These are phyloP conservation scores for Ylistrum balloti DNA, from an alignment of 1,140 invertebrate genomes.

Conservation along the genomic window DNA sequence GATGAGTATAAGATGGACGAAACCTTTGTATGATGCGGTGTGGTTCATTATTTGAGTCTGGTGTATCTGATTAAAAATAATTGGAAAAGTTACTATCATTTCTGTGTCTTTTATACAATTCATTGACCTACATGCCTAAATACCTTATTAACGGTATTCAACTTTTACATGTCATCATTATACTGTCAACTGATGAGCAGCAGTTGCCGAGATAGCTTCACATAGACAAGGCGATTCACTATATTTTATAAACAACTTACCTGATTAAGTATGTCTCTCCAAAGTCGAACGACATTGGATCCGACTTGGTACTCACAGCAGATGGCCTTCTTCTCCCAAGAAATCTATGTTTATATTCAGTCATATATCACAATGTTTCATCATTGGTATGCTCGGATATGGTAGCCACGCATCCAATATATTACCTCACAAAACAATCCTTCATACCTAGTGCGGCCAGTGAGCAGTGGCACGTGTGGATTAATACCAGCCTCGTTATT, in stretches of 20 bases:
- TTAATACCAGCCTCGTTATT: neutral
- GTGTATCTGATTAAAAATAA: too few relatives aligned
- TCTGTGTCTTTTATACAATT: too few relatives aligned
- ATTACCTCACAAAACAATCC: conserved; percentile 18
- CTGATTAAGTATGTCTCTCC: neutral
- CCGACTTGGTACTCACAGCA: neutral
- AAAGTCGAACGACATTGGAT: neutral
- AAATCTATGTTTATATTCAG: neutral
- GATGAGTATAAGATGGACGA: too few relatives aligned
- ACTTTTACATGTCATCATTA: neutral
- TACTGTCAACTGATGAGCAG: neutral
- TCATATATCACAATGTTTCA: neutral
- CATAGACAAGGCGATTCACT: too few relatives aligned
- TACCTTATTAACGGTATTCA: neutral
- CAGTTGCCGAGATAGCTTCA: too few relatives aligned
- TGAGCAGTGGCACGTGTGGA: neutral
- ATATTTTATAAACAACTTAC: neutral
- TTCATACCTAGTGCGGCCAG: neutral
- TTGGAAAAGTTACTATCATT: too few relatives aligned
- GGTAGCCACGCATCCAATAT: neutral
- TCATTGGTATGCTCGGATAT: neutral
- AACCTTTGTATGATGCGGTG: too few relatives aligned
- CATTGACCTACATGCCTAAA: too few relatives aligned
- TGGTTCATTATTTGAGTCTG: too few relatives aligned
- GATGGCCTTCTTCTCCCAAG: neutral